Base-by-base conservation (phyloP, 2,888 invertebrate species). In the Mantis religiosa region DNA sequence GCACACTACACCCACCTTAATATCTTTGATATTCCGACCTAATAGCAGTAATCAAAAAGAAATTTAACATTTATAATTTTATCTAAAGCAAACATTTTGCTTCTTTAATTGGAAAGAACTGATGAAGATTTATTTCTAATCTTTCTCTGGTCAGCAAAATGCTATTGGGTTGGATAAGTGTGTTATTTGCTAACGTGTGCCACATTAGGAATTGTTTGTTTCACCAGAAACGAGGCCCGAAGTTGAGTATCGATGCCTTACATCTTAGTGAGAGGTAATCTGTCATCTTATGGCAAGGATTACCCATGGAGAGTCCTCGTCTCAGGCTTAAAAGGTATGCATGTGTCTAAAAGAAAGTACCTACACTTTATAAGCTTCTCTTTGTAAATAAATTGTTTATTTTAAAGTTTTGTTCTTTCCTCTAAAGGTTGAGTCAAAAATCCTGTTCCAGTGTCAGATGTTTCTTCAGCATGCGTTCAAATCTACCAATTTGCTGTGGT, bases 261-360 rank as follows among this genome's bases (percentile, higher is more conserved):
- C 96, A 97, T 97, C 95, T 95, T 97, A 94, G 97, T 97, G 92
- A 96, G 97, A 93, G 97, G 97, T 94, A 97, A 97, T 94, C 95
- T 97, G 93, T 97, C 97, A 93, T 97, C 97, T 87, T 97, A 97
- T 93, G 96, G 97, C 94, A 96, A 97, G 94, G 96, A 96, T 94
- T 96, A 97, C 94, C 97, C 97, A 93, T 97, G 97, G 97, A 95
- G 97, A 93, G 97, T 97, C 91, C 95, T 97, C 93, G 97, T 97
- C 91, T 97, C 97, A 92, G 97, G 97, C 93, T 94, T 97, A 92
- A 97, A 97, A 96, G 96, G 96, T 96, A 95, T 92, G 83, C 87
- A 28, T 27, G 81, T 85, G 27, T 7, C 83, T n/a, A 27, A 6
- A 83, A 27, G 0, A 25, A 3, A 1, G 20, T 25, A 20, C 20